Conservation (phyloP, 37 sponge, comb jelly and placozoan species). For the Dysidea cf. avara region DNA sequence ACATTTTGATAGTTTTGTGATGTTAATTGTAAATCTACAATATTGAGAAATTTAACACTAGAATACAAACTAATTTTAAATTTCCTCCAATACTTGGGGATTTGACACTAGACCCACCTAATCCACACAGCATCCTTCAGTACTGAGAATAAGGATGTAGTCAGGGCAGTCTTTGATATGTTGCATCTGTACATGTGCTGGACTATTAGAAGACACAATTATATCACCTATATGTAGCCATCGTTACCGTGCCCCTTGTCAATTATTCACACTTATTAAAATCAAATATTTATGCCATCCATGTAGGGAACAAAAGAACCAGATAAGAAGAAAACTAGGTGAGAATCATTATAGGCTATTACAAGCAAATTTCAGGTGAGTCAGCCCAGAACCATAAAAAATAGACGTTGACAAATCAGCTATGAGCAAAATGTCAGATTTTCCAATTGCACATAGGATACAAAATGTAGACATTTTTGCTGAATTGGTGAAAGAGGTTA, state of each 20-base stretch:
- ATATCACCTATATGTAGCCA: slow-evolving; percentile 68
- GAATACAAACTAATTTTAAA: too few species aligned
- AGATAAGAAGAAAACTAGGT: slow-evolving; percentile 46
- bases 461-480: slow-evolving; percentile 45
- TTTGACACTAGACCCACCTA: too few species aligned
- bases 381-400: too few species aligned
- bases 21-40: too few species aligned
- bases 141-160: too few species aligned
- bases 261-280: slow-evolving; percentile 49
- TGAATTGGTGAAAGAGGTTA: too few species aligned
- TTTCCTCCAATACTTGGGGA: too few species aligned
- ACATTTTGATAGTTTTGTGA: too few species aligned
- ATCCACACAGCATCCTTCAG: too few species aligned
- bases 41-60: too few species aligned
- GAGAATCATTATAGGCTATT: slow-evolving; percentile 50
- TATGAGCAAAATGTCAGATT: too few species aligned
- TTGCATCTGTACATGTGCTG: slow-evolving; percentile 84
- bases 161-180: slow-evolving; percentile 74
- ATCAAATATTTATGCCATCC: slow-evolving; percentile 64
- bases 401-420: too few species aligned
- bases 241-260: slow-evolving; percentile 69
- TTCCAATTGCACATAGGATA: background rate
- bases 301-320: slow-evolving; percentile 56
- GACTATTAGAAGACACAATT: slow-evolving; percentile 66
- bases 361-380: slow-evolving; percentile 41